phyloP scores from a whole-genome alignment of 2,113 vertebrate genomes.

The Xyrauchen texanus region DNA sequence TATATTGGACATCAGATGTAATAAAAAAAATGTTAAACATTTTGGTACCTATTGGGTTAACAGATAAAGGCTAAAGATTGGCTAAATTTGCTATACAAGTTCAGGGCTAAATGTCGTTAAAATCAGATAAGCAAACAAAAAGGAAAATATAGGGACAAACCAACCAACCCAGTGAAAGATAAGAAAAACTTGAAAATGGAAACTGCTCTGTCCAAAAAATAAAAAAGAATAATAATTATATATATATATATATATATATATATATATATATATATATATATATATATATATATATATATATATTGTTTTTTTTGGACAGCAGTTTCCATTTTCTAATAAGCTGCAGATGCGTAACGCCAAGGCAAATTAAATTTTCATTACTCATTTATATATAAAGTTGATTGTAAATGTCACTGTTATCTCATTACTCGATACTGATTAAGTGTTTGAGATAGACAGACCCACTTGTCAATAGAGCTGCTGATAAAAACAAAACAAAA shows the following conservation, averaged over 20 bases:
- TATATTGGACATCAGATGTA: background rate
- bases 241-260: no score
- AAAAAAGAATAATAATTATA: background rate
- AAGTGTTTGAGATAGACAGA: background rate
- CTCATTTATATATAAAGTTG: slow-evolving; percentile 2
- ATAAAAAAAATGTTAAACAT: background rate
- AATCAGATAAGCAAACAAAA: slow-evolving; percentile 39
- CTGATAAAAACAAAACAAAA: no score
- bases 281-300: no score
- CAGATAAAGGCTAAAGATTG: slow-evolving; percentile 39
- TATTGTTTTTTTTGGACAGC: background rate
- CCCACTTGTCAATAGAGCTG: background rate
- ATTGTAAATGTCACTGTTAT: slow-evolving; percentile 9
- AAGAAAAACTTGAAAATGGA: background rate
- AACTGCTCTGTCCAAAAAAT: background rate
- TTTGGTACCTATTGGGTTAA: slow-evolving; percentile 63
- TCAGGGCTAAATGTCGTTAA: slow-evolving; percentile 42
- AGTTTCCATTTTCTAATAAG: slow-evolving; percentile 9
- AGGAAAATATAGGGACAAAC: background rate
- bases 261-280: no score
- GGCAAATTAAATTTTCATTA: slow-evolving; percentile 23
- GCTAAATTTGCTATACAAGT: slow-evolving; percentile 11
- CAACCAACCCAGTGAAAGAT: background rate
- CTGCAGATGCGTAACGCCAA: background rate
- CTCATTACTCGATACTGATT: slow-evolving; percentile 22